Base-by-base conservation (phyloP, 2,888 invertebrate genomes). In the Cephus spinipes region DNA sequence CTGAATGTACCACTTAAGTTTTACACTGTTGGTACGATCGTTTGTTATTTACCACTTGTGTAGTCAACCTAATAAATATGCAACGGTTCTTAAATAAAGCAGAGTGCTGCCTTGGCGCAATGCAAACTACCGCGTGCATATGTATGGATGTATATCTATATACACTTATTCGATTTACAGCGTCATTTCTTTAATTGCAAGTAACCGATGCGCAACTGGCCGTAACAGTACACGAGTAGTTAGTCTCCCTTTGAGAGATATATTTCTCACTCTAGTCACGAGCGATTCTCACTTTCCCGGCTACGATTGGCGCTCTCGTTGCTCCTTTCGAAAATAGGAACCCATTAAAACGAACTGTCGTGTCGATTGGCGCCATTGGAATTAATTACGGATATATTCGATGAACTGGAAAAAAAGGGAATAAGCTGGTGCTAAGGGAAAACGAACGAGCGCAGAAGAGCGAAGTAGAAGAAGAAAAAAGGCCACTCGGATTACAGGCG, bases 11-110 rank as follows among this genome's bases (percentile, higher is more conserved):
- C 83, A 82, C 85, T 85, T 81, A 83, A 85, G 83, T 83, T 83
- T 83, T 80, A 75, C 77, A 80, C 81, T 34, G 77, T 9, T 81
- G 82, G 83, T 83, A 80, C 82, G 82, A 83, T 83, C 79, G 84
- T 87, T 88, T 85, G 82, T 84, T 86, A 83, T 81, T 84, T 55
- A 55, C 55, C 55, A 79, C 81, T 83, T 81, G 81, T 80, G 79
- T 79, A 81, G 81, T 79, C 79, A 84, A 84, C 81, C 87, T 88
- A 85, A 90, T 90, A 89, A 90, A 90, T 90, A 90, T 90, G 87
- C 89, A 89, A 87, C 85, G 85, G 9, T 80, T 82, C 82, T 81
- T 85, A 86, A 88, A 85, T 87, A 87, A 87, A 85, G 81, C 77
- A 79, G 77, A 81, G 83, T 77, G 79, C 30, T 68, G 74, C 55